Percentiles rank a stretch among this genome's conserved stretches.
phyloP scores from a whole-genome alignment of 2,888 invertebrate genomes.

The Orthosia gothica region DNA sequence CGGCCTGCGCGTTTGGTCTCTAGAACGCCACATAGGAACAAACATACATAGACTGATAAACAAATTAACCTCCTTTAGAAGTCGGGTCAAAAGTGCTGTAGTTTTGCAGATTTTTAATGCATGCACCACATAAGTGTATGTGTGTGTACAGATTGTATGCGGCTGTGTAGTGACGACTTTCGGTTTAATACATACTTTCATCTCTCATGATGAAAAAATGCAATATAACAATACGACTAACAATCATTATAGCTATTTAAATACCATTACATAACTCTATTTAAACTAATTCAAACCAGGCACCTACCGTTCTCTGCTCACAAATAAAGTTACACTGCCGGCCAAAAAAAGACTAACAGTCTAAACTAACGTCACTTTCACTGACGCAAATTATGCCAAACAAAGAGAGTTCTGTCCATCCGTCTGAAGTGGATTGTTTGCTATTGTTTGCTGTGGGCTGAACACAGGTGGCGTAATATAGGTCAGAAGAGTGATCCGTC shows the following conservation, averaged over 20 bases:
- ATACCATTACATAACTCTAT: slow-evolving; percentile 41
- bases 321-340: slow-evolving; percentile 49
- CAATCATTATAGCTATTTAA: slow-evolving; percentile 29
- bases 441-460: slow-evolving; percentile 57
- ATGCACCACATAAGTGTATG: background rate
- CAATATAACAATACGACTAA: slow-evolving; percentile 21
- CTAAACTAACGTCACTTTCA: slow-evolving; percentile 61
- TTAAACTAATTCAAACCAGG: slow-evolving; percentile 57
- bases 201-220: slow-evolving; percentile 1
- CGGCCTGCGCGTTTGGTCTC: no score
- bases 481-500: slow-evolving; percentile 39
- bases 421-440: slow-evolving; percentile 36
- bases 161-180: background rate
- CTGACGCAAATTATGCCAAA: slow-evolving; percentile 59
- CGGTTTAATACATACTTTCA: slow-evolving; percentile 3
- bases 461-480: slow-evolving; percentile 57
- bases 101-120: background rate
- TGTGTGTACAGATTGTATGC: background rate
- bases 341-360: slow-evolving; percentile 44
- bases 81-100: background rate
- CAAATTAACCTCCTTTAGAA: no score
- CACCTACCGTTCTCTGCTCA: slow-evolving; percentile 33
- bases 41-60: no score
- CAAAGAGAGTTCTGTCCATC: slow-evolving; percentile 59
- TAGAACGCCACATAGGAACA: no score